These are phyloP conservation scores for Panzeria rudis DNA, from an alignment of 2,888 invertebrate species.

Conservation along the genomic window DNA sequence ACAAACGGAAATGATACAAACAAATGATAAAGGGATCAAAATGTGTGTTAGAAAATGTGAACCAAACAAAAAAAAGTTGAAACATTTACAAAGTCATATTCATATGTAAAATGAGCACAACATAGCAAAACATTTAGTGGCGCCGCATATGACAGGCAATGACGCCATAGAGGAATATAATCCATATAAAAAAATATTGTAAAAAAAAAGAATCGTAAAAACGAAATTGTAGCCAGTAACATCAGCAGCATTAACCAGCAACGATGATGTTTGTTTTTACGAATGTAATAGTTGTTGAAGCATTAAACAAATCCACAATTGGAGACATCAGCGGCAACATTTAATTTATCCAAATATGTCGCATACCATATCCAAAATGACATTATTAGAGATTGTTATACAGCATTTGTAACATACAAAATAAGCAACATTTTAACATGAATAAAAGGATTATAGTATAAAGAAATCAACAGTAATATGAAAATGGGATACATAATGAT, in stretches of 20 bases:
- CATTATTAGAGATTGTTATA: constrained; percentile 50
- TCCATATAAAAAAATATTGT: constrained; percentile 35
- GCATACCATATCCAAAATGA: constrained; percentile 50
- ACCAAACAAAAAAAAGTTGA: constrained; percentile 42
- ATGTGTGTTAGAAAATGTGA: constrained; percentile 8
- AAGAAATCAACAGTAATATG: constrained; percentile 12
- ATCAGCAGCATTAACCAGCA: constrained; percentile 12
- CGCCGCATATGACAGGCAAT: constrained; percentile 67
- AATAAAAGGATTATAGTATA: constrained; percentile 4
- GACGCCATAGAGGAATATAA: constrained; percentile 62
- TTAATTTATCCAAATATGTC: constrained; percentile 72
- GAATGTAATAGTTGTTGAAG: constrained; percentile 15
- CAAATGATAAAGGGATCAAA: constrained; percentile 2
- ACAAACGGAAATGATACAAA: background rate
- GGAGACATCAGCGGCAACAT: constrained; percentile 63
- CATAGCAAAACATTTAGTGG: constrained; percentile 65
- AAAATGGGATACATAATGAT: constrained; percentile 16
- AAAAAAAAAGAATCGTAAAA: constrained; percentile 12
- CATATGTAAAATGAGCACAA: constrained; percentile 65
- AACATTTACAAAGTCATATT: constrained; percentile 51
- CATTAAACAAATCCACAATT: constrained; percentile 50
- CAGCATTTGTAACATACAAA: constrained; percentile 21
- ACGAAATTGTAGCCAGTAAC: constrained; percentile 18
- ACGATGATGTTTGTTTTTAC: constrained; percentile 18
- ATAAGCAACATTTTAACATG: background rate